Conservation (phyloP, 2,113 vertebrate genomes). For the Cyprinodon brontotheroides region DNA sequence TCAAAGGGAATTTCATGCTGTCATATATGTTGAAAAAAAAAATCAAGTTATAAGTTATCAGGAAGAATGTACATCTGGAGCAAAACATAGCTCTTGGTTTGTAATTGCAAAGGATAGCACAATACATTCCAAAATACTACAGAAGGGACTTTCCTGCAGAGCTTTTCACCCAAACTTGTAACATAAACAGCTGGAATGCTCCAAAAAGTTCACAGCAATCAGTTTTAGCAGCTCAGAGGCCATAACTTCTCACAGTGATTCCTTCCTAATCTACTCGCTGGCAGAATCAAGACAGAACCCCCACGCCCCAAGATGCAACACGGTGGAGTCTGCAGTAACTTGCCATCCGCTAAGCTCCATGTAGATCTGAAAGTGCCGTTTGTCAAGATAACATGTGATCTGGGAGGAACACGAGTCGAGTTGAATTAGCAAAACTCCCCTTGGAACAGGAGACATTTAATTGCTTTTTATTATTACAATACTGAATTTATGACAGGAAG, state of each 20-base stretch:
- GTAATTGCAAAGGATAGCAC: conserved; percentile 24
- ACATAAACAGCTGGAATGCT: neutral
- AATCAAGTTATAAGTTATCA: neutral
- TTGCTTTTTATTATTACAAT: neutral
- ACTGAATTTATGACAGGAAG: too few relatives aligned
- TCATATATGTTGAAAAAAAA: too few relatives aligned
- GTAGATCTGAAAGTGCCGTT: conserved; percentile 3
- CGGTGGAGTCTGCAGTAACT: neutral
- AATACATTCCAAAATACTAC: conserved; percentile 21
- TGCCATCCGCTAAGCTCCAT: neutral
- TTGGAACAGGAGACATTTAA: neutral
- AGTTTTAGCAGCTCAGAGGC: neutral
- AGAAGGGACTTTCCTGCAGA: neutral
- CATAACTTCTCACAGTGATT: neutral
- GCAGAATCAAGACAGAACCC: neutral
- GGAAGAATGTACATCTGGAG: neutral
- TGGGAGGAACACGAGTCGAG: neutral
- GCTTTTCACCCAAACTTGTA: neutral
- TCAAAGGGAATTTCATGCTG: neutral
- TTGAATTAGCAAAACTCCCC: neutral
- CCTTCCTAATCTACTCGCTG: neutral
- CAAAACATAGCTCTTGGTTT: neutral
- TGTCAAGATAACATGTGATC: neutral
- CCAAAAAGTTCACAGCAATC: neutral
- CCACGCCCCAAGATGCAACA: neutral